Base-by-base conservation (phyloP, 2,797 vertebrate species). In the Gymnocypris eckloni region DNA sequence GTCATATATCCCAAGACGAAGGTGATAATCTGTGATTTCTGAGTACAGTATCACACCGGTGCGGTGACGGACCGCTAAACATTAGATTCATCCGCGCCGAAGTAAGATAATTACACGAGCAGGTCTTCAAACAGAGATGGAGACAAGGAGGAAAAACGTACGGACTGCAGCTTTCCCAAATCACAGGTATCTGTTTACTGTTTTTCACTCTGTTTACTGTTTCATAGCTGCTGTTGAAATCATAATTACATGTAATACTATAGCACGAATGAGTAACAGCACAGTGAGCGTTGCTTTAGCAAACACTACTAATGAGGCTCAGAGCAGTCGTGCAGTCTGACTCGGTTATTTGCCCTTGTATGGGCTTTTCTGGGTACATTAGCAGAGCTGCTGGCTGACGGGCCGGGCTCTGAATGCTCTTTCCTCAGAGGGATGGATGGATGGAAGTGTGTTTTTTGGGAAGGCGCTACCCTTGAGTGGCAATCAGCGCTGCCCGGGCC, bases 281-380 rank as follows among this genome's bases (percentile, higher is more conserved):
- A 8, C n/a, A 8, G 52, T n/a, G 37, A 59, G 10, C 2, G 25
- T 9, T 77, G 75, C 33, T 43, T 78, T 16, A 78, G 54, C 39
- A 25, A 79, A 79, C 2, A 4, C 22, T 61, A 11, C 56, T 64
- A 64, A 59, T 41, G 22, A n/a, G 75, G 37, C 75, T 78, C 77
- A 28, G 56, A 28, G 43, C 39, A 64, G 22, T 16, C 39, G 18
- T 79, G 8, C 77, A 12, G 56, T 18, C 71, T 1, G 56, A 1
- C 43, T 83, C 28, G 25, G 56, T 52, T 66, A 50, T 76, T 37
- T 83, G 43, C 64, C 75, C 83, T 78, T 84, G 70, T 78, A 70
- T 56, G 83, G 83, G 16, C 39, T 59, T 79, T 56, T 70, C 45
- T 70, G 50, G 75, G 33, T 78, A 54, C 82, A 75, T 22, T 61